Evolutionary conservation across 2,113 vertebrate species (phyloP).

Genomic region (Monopterus albus): DNA sequence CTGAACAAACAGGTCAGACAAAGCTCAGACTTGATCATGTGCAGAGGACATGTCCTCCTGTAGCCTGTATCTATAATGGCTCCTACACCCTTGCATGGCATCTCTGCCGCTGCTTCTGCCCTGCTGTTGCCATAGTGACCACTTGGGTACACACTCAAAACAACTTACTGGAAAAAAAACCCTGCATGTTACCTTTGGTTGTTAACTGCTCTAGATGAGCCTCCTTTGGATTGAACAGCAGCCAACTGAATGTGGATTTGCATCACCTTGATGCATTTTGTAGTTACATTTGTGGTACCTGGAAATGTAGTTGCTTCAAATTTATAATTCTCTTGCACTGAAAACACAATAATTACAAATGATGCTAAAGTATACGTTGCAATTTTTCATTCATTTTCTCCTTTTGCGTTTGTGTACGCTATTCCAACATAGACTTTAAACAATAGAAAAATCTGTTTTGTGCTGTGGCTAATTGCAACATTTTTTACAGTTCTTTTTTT

Average conservation of each 20-base stretch:
- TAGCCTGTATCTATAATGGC: conserved; percentile 43
- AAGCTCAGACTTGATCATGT: conserved; percentile 27
- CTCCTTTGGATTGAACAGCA: neutral
- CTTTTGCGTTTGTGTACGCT: neutral
- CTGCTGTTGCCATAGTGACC: conserved; percentile 76
- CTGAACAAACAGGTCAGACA: neutral
- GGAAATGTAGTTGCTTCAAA: neutral
- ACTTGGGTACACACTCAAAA: conserved; percentile 62
- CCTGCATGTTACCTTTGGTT: conserved; percentile 44
- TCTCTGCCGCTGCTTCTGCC: conserved; percentile 51
- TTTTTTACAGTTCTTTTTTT: too few relatives aligned
- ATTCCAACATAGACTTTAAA: neutral
- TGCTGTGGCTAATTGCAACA: too few relatives aligned
- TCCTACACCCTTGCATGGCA: conserved; percentile 46
- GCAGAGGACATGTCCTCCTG: conserved; percentile 48
- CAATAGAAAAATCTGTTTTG: too few relatives aligned
- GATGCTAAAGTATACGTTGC: neutral
- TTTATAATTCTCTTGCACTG: neutral
- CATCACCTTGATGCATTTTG: neutral
- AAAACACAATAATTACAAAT: neutral
- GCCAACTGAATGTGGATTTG: neutral
- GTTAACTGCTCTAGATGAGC: conserved; percentile 33
- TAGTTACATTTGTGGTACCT: neutral
- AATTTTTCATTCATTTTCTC: neutral
- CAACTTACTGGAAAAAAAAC: conserved; percentile 57